Evolutionary conservation across 92 coral and sea anemone genomes (phyloP).

Genomic region (Pocillopora grandis): DNA sequence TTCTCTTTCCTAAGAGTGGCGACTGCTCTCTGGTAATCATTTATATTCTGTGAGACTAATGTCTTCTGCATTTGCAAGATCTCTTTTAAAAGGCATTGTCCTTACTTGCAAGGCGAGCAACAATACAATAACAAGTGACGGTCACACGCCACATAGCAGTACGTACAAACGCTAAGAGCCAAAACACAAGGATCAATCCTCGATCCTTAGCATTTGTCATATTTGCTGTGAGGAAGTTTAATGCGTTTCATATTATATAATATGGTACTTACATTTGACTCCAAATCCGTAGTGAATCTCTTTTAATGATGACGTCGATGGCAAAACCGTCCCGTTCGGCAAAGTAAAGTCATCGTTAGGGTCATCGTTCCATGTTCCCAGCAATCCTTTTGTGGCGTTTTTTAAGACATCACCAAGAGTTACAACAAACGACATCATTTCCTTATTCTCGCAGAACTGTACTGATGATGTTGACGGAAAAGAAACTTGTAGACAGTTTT

Average conservation of each 20-base stretch:
- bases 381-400: slow-evolving; percentile 62
- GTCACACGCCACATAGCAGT: no score
- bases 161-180: no score
- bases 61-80: no score
- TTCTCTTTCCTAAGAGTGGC: no score
- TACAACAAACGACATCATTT: slow-evolving; percentile 46
- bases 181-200: background rate
- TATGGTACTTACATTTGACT: slow-evolving; percentile 44
- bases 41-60: no score
- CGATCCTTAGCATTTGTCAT: background rate
- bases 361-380: slow-evolving; percentile 72
- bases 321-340: slow-evolving; percentile 59
- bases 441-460: slow-evolving; percentile 42
- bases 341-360: slow-evolving; percentile 57
- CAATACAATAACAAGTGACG: no score
- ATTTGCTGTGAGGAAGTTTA: background rate
- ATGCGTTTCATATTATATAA: background rate
- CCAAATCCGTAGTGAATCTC: slow-evolving; percentile 66
- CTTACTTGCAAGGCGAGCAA: no score
- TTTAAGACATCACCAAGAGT: slow-evolving; percentile 41
- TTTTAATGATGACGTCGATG: slow-evolving; percentile 36
- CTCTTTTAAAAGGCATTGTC: no score
- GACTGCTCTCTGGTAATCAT: no score
- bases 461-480: slow-evolving; percentile 58
- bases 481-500: slow-evolving; percentile 39